Evolutionary conservation across 2,888 invertebrate species (phyloP).

Genomic region (Platynereis dumerilii): DNA sequence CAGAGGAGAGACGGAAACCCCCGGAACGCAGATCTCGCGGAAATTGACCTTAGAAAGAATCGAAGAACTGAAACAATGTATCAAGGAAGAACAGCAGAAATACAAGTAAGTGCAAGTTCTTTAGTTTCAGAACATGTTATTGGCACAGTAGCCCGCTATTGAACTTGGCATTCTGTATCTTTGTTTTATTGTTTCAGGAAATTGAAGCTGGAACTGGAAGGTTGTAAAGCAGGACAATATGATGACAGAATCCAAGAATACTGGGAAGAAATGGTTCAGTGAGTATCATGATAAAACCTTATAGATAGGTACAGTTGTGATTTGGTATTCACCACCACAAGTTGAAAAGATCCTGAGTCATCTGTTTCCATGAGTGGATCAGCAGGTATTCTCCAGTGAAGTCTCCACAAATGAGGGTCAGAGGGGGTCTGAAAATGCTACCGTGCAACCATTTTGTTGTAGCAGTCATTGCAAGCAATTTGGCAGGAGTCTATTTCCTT

Average conservation of each 20-base stretch:
- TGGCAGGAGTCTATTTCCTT: no score
- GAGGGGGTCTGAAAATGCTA: no score
- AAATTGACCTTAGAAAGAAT: conserved; percentile 80
- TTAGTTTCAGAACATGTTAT: background rate
- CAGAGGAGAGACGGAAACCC: conserved; percentile 57
- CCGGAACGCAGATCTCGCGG: conserved; percentile 75
- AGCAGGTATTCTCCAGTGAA: no score
- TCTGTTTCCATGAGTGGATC: no score
- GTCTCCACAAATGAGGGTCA: no score
- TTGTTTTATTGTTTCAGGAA: conserved; percentile 59
- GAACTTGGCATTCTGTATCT: no score
- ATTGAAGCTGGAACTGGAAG: conserved; percentile 72
- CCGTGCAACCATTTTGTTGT: no score
- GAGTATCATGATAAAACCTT: conserved; percentile 41
- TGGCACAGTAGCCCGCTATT: no score
- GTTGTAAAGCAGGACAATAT: conserved; percentile 69
- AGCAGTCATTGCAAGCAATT: no score
- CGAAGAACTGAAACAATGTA: conserved; percentile 75
- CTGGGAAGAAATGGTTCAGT: conserved; percentile 76
- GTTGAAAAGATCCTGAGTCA: no score
- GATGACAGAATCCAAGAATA: conserved; percentile 79
- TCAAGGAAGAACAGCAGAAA: conserved; percentile 76
- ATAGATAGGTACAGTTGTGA: no score
- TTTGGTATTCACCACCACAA: no score
- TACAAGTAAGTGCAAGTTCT: conserved; percentile 67